A percentile compares a stretch with the other conserved stretches of the same genome.
Conservation (phyloP, 2,797 vertebrate genomes). For the Ciconia nigra region DNA sequence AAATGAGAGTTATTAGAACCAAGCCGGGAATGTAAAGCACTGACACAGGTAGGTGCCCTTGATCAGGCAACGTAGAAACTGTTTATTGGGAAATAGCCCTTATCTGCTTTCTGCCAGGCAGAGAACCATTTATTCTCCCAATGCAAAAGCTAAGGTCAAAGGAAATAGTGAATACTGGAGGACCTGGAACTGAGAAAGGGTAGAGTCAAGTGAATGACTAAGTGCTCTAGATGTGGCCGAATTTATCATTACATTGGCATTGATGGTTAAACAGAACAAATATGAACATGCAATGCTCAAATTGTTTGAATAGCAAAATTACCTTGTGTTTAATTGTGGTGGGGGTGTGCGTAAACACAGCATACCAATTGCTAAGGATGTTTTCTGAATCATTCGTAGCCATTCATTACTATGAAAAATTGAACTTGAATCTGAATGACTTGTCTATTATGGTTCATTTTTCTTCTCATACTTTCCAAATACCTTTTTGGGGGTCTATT, state of each 20-base stretch:
- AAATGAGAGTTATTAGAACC: background rate
- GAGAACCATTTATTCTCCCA: background rate
- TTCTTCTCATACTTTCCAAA: background rate
- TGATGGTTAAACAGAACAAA: background rate
- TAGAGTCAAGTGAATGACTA: background rate
- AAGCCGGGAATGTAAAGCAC: background rate
- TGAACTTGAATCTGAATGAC: background rate
- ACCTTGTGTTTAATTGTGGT: background rate
- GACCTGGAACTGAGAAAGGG: background rate
- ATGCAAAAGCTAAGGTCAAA: background rate
- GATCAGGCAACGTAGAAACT: background rate
- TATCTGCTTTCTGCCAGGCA: background rate
- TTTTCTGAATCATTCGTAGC: background rate
- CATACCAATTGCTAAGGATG: background rate
- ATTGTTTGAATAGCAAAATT: background rate
- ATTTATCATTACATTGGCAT: background rate
- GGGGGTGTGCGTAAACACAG: background rate
- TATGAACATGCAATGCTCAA: background rate
- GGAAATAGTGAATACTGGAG: background rate
- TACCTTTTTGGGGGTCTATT: background rate
- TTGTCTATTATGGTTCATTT: background rate
- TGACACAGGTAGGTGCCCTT: background rate
- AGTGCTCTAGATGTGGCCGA: background rate
- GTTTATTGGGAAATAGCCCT: background rate
- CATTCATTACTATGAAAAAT: background rate